Base-by-base conservation (phyloP, 1,140 invertebrate species). In the Sipha flava region DNA sequence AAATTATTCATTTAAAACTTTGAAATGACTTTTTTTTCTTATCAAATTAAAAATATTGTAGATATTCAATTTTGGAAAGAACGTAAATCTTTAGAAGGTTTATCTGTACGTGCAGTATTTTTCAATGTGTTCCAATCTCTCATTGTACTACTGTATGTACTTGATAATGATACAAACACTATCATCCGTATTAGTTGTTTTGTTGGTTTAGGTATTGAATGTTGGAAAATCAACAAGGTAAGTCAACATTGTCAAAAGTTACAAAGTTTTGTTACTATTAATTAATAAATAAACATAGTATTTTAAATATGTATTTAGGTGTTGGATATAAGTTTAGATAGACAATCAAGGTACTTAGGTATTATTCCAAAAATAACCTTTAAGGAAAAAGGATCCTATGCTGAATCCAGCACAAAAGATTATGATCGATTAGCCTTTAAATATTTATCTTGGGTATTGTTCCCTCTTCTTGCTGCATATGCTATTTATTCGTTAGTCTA, bases 31-130 rank as follows among this genome's bases (percentile, higher is more conserved):
- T n/a, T n/a, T n/a, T n/a, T n/a, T n/a, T n/a, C n/a, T n/a, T n/a
- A n/a, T 45, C 16, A 16, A 59, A 62, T 16, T 47, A 18, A 34
- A 34, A 21, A 64, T 23, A 4, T 47, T 47, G 10, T 29, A 93
- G 93, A 99, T 87, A 99, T 99, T 84, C 98, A 99, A 87, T 99
- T 99, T 85, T 99, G 98, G 98, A 96, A 97, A 81, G 97, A 98
- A 84, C 89, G 97, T 47, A 95, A 98, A 85, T 97, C 95, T 6
- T 87, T 99, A 37, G 98, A 99, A 88, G 98, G 98, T 57, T 87
- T 99, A 9, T 99, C 97, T 0, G 97, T 99, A 12, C 90, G 97
- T 81, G 98, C 96, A 0, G 96, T 99, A n/a, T 98, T 99, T 86
- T 99, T 99, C 86, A 97, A 97, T 84, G 96, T 99, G 0, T 98